Evolutionary conservation across 2,113 vertebrate genomes (phyloP).

Genomic region (Cyprinodon variegatus): DNA sequence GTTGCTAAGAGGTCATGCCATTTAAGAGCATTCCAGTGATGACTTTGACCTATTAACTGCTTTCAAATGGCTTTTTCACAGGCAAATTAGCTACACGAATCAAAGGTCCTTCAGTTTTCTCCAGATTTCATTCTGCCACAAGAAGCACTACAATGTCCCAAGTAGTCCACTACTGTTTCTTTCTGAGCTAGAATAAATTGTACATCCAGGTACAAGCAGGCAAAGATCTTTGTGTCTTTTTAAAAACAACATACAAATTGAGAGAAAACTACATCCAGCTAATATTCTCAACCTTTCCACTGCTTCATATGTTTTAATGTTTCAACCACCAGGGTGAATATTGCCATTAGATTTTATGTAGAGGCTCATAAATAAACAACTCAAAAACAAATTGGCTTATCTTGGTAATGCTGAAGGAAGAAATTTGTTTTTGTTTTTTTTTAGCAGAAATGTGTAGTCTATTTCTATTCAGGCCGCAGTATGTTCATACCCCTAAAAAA

Average conservation of each 20-base stretch:
- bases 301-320: background rate
- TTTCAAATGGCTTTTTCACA: constrained; percentile 33
- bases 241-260: background rate
- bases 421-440: too few relatives aligned
- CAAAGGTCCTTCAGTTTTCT: constrained; percentile 16
- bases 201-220: constrained; percentile 14
- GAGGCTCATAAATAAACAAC: too few relatives aligned
- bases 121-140: constrained; percentile 29
- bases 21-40: constrained; percentile 55
- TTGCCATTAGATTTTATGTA: background rate
- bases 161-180: constrained; percentile 20
- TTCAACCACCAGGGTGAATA: background rate
- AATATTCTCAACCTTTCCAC: too few relatives aligned
- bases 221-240: constrained; percentile 6
- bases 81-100: constrained; percentile 26
- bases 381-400: too few relatives aligned
- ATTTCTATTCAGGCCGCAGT: background rate
- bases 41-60: constrained; percentile 37
- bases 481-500: background rate
- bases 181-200: constrained; percentile 47
- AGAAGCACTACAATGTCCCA: constrained; percentile 11
- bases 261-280: background rate
- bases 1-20: constrained; percentile 48
- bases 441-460: too few relatives aligned
- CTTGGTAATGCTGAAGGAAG: too few relatives aligned